Conservation (phyloP, 2,797 vertebrate species). For the Manis javanica region DNA sequence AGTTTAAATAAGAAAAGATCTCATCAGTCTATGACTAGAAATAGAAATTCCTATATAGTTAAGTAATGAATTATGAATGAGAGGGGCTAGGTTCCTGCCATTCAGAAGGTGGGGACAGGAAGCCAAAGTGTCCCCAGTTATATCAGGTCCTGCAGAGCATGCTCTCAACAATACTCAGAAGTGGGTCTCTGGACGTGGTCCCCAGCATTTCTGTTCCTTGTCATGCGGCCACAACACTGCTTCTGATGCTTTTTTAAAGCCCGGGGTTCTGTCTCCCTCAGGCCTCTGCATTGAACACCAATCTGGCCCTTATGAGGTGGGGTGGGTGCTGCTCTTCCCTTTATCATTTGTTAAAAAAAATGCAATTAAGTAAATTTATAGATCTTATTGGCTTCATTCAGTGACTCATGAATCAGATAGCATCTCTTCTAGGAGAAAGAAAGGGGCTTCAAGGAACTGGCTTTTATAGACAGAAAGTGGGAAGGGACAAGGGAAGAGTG, state of each 20-base stretch:
- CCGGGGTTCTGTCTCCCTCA: background rate
- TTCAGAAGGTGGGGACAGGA: background rate
- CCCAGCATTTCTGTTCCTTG: background rate
- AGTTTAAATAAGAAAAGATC: background rate
- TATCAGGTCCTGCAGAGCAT: background rate
- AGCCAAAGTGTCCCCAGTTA: background rate
- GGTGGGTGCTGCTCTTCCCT: background rate
- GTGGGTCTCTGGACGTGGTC: background rate
- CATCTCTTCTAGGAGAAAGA: background rate
- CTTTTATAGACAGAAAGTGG: background rate
- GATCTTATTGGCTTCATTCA: background rate
- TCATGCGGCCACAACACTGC: no score
- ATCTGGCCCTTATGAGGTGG: background rate
- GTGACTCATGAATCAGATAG: background rate
- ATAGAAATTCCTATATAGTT: constrained; percentile 1
- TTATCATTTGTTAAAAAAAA: background rate
- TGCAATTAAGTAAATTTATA: background rate
- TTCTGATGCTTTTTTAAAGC: background rate
- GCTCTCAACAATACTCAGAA: background rate
- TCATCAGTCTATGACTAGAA: background rate
- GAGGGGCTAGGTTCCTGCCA: background rate
- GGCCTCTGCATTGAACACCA: background rate
- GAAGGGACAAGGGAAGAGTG: background rate
- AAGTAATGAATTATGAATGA: background rate
- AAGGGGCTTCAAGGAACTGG: background rate